Percentiles rank a stretch among this genome's conserved stretches.
Evolutionary conservation across 2,797 vertebrate genomes (phyloP).

Genomic region (Triplophysa yarkandensis): DNA sequence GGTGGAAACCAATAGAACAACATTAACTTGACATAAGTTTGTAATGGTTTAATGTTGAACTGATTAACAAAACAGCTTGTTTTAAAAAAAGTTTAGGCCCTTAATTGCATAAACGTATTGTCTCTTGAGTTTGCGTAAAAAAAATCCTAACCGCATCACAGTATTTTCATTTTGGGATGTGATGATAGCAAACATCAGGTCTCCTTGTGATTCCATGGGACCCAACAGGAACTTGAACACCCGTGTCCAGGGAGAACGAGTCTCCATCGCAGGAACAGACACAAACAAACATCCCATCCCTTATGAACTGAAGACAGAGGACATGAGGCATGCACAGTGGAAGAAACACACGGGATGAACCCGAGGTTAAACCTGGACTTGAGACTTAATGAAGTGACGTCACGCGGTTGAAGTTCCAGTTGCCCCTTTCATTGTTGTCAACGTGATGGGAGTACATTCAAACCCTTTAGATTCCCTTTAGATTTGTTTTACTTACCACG

Average conservation of each 20-base stretch:
- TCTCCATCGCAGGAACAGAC: slow-evolving; percentile 26
- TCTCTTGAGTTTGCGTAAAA: too few species aligned
- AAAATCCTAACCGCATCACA: too few species aligned
- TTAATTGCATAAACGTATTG: too few species aligned
- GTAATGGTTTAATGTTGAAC: too few species aligned
- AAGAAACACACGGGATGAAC: neutral
- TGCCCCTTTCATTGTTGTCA: neutral
- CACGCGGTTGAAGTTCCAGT: neutral
- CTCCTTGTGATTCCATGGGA: slow-evolving; percentile 9
- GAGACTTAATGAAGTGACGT: neutral
- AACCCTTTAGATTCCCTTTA: neutral
- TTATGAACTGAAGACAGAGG: slow-evolving; percentile 8
- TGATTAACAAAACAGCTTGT: too few species aligned
- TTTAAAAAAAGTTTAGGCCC: too few species aligned
- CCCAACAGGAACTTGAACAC: slow-evolving; percentile 4
- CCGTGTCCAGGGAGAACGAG: slow-evolving; percentile 15
- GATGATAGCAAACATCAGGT: slow-evolving; percentile 2
- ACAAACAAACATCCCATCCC: slow-evolving; percentile 16
- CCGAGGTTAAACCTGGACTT: neutral
- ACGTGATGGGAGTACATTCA: slow-evolving; percentile 6
- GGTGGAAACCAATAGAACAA: too few species aligned
- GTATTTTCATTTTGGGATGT: neutral
- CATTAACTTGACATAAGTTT: too few species aligned
- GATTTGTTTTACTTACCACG: neutral
- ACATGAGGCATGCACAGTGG: neutral